phyloP scores from a whole-genome alignment of 1,140 invertebrate genomes.

The Neelides sp. region DNA sequence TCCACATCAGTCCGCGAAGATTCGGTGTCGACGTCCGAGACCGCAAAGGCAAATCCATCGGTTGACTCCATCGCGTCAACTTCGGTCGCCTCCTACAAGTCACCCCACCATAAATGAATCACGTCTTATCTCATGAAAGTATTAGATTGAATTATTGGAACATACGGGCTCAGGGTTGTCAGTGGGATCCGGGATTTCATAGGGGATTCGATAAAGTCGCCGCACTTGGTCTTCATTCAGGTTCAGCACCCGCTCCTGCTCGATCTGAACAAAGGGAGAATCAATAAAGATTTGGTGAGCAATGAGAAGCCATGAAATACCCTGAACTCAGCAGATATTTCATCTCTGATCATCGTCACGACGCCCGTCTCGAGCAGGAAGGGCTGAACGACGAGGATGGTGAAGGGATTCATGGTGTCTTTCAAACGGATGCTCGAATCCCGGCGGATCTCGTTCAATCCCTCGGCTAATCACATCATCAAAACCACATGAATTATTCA shows the following conservation, averaged over 20 bases:
- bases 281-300: background rate
- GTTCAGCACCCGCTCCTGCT: constrained; percentile 19
- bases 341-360: constrained; percentile 27
- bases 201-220: constrained; percentile 24
- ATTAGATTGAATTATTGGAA: background rate
- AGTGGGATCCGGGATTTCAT: constrained; percentile 24
- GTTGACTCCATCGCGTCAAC: background rate
- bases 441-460: constrained; percentile 8
- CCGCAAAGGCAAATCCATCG: background rate
- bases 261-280: constrained; percentile 10
- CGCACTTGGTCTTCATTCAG: constrained; percentile 22
- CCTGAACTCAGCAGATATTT: constrained; percentile 23
- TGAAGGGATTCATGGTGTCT: constrained; percentile 17
- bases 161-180: constrained; percentile 1
- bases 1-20: background rate
- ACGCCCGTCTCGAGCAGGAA: constrained; percentile 25
- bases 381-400: constrained; percentile 16
- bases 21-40: background rate
- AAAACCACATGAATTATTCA: background rate
- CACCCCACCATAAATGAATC: background rate
- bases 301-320: background rate
- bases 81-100: background rate
- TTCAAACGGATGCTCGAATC: constrained; percentile 23
- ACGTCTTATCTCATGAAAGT: background rate
- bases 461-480: constrained; percentile 3